phyloP scores from a whole-genome alignment of 1,140 invertebrate genomes.

The Drosophila mayri region DNA sequence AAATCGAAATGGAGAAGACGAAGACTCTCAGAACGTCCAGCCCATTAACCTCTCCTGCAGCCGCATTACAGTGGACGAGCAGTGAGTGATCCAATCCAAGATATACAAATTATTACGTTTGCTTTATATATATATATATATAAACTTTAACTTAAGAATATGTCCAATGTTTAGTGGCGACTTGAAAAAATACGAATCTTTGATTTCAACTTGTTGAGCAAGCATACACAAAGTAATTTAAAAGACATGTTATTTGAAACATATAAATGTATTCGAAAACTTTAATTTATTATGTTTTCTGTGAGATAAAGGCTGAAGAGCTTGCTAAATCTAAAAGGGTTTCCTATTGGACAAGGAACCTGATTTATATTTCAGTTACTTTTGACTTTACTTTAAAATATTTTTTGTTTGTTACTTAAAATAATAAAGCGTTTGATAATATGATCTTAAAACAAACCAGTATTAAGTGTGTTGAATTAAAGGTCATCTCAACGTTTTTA shows the following conservation, averaged over 20 bases:
- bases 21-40: not conserved
- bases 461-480: not conserved
- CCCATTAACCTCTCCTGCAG: not conserved
- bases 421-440: not conserved
- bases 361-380: not conserved
- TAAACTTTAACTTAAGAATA: not conserved
- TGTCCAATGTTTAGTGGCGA: not conserved
- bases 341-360: not conserved
- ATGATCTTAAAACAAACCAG: not conserved
- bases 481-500: not conserved
- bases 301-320: not conserved
- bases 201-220: not conserved
- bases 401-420: not conserved
- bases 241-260: no score
- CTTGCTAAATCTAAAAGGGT: not conserved
- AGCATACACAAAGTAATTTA: no score
- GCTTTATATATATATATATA: not conserved
- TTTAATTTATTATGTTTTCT: not conserved
- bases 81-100: not conserved
- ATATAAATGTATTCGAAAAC: not conserved
- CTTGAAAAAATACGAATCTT: not conserved
- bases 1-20: no score
- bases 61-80: not conserved
- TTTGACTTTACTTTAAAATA: not conserved
- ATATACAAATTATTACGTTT: not conserved